Percentiles rank a stretch among this genome's conserved stretches.
These are phyloP conservation scores for Trichogramma pretiosum DNA, from an alignment of 1,140 invertebrate genomes.

Conservation along the genomic window DNA sequence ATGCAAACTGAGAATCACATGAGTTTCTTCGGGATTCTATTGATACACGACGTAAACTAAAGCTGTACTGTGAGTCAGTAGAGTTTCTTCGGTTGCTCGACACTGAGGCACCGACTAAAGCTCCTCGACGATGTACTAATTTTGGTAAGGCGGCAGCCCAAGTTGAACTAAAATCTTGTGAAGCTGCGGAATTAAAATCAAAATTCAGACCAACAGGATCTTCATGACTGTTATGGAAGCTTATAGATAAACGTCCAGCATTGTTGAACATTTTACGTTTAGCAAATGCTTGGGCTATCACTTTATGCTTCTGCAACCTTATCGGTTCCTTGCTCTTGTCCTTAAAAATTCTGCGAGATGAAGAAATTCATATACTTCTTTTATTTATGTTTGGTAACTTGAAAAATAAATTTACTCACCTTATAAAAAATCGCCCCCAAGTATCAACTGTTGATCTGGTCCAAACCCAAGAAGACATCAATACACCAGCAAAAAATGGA, in stretches of 20 bases:
- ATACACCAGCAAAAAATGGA: constrained; percentile 71
- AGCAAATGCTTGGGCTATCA: constrained; percentile 83
- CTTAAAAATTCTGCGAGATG: constrained; percentile 38
- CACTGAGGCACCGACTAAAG: constrained; percentile 54
- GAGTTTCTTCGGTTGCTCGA: constrained; percentile 55
- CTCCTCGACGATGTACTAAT: constrained; percentile 72
- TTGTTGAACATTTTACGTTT: constrained; percentile 78
- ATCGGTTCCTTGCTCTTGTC: constrained; percentile 61
- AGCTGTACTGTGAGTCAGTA: constrained; percentile 72
- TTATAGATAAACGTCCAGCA: constrained; percentile 75
- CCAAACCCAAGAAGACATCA: constrained; percentile 92
- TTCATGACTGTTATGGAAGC: constrained; percentile 72
- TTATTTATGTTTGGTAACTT: constrained; percentile 3
- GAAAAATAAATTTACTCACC: constrained; percentile 46
- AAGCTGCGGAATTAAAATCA: constrained; percentile 70
- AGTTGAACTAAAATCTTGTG: constrained; percentile 67
- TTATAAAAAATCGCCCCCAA: constrained; percentile 75
- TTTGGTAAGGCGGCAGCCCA: constrained; percentile 84
- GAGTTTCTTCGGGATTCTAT: constrained; percentile 76
- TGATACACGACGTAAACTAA: constrained; percentile 66
- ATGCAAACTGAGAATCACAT: constrained; percentile 73
- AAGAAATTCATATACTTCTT: neutral
- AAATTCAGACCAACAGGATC: constrained; percentile 85
- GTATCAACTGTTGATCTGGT: constrained; percentile 69
- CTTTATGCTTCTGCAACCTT: constrained; percentile 77